Base-by-base conservation (phyloP, 2,113 vertebrate genomes). In the Rhabdomys dilectus region DNA sequence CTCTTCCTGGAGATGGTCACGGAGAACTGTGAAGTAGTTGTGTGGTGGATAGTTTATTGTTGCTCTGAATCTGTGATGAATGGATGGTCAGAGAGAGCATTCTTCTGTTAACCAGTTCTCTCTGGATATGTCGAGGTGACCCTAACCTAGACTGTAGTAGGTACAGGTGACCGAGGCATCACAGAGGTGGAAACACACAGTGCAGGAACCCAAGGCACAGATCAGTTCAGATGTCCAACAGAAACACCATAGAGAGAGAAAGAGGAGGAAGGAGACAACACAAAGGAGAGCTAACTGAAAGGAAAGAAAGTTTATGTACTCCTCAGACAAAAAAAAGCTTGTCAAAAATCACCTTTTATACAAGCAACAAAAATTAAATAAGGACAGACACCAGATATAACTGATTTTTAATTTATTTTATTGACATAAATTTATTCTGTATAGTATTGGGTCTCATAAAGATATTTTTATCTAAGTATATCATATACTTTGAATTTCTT, bases 301-400 rank as follows among this genome's bases (percentile, higher is more conserved):
- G 11, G 64, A 89, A 62, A 45, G 24, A 76, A 51, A 19, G n/a
- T 31, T 5, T 85, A 24, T 34, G 58, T 91, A 80, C 3, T 78
- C 26, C 29, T 82, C 48, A 64, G 45, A 80, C 15, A 21, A 24
- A 53, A 19, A 53, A 80, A n/a, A 89, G 21, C 24, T 39, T 87
- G 90, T 66, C 39, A 53, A 86, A 86, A 60, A 24, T 75, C 3
- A 48, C 12, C 95, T 87, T 91, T 70, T 29, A 53, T 4, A 64
- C 76, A 70, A 87, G 8, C 62, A 26, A 86, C 19, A 58, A 87
- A 75, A 97, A 87, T 72, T 68, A 72, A 88, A 88, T 94, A n/a
- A 42, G 51, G 15, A n/a, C 76, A 9, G 8, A 34, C 81, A 81
- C 45, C 81, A 75, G 2, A 48, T 86, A 39, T 81, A 66, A 80